Evolutionary conservation across 2,888 invertebrate genomes (phyloP).

Genomic region (Drosophila helvetica): DNA sequence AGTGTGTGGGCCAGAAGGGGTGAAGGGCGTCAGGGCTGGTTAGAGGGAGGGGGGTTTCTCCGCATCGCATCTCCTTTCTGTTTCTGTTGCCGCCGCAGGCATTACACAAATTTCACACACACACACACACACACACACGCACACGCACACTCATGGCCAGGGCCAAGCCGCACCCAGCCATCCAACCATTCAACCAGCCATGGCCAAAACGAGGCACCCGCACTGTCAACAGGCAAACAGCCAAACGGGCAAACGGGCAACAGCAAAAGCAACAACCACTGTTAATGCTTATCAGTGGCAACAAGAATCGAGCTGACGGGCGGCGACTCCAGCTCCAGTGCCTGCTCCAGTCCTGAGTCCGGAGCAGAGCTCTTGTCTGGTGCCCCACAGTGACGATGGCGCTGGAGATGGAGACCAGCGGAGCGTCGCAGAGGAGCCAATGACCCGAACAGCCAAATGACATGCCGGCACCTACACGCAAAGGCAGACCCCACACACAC

Average conservation of each 20-base stretch:
- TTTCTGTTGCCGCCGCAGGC: constrained; percentile 50
- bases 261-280: constrained; percentile 25
- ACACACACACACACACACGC: background rate
- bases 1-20: too few species aligned
- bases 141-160: constrained; percentile 2
- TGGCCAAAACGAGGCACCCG: background rate
- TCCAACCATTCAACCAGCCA: background rate
- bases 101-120: constrained; percentile 67
- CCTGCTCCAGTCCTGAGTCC: background rate
- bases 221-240: constrained; percentile 37
- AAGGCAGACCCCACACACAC: constrained; percentile 9
- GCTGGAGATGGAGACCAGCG: background rate
- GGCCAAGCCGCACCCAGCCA: background rate
- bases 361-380: background rate
- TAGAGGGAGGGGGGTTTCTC: background rate
- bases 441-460: constrained; percentile 71
- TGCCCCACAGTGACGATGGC: background rate
- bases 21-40: constrained; percentile 22
- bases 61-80: background rate
- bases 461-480: constrained; percentile 45
- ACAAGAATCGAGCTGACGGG: constrained; percentile 58
- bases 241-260: constrained; percentile 9
- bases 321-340: background rate
- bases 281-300: constrained; percentile 63
- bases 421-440: constrained; percentile 50